phyloP scores from a whole-genome alignment of 2,888 invertebrate species.

The Scotopteryx bipunctaria region DNA sequence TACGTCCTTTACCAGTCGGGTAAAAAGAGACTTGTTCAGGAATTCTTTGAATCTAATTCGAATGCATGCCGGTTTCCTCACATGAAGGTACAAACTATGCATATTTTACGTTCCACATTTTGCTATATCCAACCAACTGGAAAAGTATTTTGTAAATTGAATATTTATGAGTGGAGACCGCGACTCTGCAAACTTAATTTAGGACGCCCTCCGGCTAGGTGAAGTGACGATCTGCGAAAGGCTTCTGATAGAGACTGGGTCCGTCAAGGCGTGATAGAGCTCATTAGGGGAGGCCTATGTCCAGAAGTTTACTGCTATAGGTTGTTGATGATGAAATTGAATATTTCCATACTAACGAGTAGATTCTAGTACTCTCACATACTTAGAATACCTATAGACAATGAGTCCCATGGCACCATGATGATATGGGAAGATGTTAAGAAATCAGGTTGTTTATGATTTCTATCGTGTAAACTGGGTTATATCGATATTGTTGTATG shows the following conservation, averaged over 20 bases:
- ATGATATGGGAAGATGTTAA: constrained; percentile 31
- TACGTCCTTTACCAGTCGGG: too few species aligned
- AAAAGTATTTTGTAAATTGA: constrained; percentile 7
- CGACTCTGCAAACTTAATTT: too few species aligned
- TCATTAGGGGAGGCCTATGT: too few species aligned
- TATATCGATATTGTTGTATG: constrained; percentile 25
- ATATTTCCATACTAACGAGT: constrained; percentile 11
- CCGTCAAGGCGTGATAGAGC: too few species aligned
- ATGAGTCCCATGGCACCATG: constrained; percentile 22
- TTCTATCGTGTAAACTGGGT: constrained; percentile 40
- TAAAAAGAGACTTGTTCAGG: too few species aligned
- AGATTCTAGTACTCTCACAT: constrained; percentile 5
- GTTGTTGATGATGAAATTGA: too few species aligned
- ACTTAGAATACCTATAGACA: constrained; percentile 16
- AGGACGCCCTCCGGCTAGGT: too few species aligned
- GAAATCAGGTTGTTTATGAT: constrained; percentile 32
- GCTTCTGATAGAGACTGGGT: too few species aligned
- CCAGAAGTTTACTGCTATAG: too few species aligned
- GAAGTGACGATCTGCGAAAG: too few species aligned
- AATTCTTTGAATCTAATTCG: not conserved
- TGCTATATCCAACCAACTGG: not conserved
- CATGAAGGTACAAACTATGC: not conserved
- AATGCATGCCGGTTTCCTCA: not conserved
- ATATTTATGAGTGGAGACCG: too few species aligned
- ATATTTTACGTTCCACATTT: not conserved